Percentiles rank a stretch among this genome's conserved stretches.
phyloP scores from a whole-genome alignment of 1,140 invertebrate genomes.

The Scylla paramamosain region DNA sequence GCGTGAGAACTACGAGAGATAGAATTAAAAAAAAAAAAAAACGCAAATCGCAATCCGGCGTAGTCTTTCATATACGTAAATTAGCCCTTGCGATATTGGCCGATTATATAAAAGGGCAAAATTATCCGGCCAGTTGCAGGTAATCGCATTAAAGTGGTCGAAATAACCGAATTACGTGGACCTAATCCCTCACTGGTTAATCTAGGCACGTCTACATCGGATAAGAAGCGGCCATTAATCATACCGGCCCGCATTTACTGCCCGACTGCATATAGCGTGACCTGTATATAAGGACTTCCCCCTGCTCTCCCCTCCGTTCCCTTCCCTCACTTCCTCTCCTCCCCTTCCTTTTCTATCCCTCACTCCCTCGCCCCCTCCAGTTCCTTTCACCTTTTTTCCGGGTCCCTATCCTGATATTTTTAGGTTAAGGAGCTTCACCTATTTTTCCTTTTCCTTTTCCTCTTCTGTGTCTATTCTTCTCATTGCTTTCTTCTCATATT shows the following conservation, averaged over 20 bases:
- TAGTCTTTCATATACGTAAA: background rate
- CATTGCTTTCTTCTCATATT: too few relatives aligned
- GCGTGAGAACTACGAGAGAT: background rate
- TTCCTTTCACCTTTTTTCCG: too few relatives aligned
- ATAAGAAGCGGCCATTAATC: conserved; percentile 48
- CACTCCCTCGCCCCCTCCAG: background rate
- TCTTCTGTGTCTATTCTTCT: too few relatives aligned
- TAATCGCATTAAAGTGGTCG: conserved; percentile 37
- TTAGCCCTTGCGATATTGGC: background rate
- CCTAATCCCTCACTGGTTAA: conserved; percentile 42
- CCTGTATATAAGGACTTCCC: conserved; percentile 18
- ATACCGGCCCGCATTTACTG: background rate
- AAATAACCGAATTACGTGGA: conserved; percentile 49
- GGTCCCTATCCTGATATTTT: too few relatives aligned
- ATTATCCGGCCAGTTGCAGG: conserved; percentile 36
- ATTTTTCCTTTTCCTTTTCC: too few relatives aligned
- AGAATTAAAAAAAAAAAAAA: background rate
- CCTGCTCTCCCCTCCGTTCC: background rate
- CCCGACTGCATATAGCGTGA: background rate
- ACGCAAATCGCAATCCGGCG: background rate
- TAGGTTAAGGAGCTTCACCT: too few relatives aligned
- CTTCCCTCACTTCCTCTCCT: background rate
- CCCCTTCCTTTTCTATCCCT: background rate
- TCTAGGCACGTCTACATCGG: conserved; percentile 44
- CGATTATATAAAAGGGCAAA: background rate